Conservation (phyloP, 1,140 invertebrate species). For the Drosophila burlai region DNA sequence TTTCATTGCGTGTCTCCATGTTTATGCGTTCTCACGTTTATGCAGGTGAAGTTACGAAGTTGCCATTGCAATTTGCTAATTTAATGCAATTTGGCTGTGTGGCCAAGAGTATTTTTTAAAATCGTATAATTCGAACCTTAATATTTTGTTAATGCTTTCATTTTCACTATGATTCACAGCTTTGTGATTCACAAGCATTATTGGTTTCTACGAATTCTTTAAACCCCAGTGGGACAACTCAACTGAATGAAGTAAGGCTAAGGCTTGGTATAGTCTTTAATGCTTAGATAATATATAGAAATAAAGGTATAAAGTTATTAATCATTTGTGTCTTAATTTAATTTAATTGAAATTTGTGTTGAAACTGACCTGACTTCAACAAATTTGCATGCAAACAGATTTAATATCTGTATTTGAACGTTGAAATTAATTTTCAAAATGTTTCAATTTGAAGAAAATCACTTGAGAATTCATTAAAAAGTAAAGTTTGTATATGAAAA, state of each 20-base stretch:
- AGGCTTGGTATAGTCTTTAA: not conserved
- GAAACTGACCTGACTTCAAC: not conserved
- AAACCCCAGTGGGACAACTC: not conserved
- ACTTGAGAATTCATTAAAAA: not conserved
- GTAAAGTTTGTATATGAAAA: not conserved
- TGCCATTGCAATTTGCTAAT: no score
- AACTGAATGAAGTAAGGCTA: no score
- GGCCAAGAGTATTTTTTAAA: not conserved
- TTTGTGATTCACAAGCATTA: not conserved
- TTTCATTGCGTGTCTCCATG: slow-evolving; percentile 46
- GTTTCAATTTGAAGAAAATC: not conserved
- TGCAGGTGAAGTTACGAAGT: slow-evolving; percentile 14
- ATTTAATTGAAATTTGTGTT: no score
- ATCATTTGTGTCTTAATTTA: not conserved
- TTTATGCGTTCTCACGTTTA: slow-evolving; percentile 23
- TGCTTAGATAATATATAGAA: no score
- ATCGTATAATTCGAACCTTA: no score
- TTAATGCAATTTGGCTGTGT: not conserved
- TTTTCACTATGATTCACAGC: not conserved
- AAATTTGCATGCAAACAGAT: not conserved
- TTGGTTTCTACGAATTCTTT: not conserved
- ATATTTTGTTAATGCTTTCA: no score
- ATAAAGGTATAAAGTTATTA: no score
- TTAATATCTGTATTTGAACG: not conserved
- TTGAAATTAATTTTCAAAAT: not conserved